Base-by-base conservation (phyloP, 1,140 invertebrate genomes). In the Drosophila pallidifrons region DNA sequence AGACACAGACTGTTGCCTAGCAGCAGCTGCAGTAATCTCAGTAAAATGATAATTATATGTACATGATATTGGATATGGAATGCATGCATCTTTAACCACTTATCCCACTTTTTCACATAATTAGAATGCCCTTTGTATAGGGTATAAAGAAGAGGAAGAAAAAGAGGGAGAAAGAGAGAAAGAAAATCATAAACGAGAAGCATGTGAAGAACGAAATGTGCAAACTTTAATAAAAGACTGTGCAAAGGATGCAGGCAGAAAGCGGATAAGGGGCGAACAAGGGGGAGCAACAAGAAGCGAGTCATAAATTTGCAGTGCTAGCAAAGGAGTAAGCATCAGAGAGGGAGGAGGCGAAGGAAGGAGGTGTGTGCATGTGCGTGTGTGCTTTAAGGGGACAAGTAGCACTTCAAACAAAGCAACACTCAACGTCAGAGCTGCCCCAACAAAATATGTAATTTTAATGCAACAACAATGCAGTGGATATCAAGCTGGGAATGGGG, bases 401-500 rank as follows among this genome's bases (percentile, higher is more conserved):
- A 78, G 80, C 83, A 83, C 83, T 83, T 88, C 81, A 88, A 88
- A 88, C 83, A 88, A 88, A 83, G 83, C 83, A 88, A 88, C 83
- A 89, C 82, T 88, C 83, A 83, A 85, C 82, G 78, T 61, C 66
- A 70, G 32, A 35, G 51, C 74, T 54, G 77, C 77, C 66, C 67
- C 75, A 79, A 78, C 85, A 80, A 88, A 85, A 88, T 88, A 72
- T 76, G 74, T 76, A 90, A 89, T 88, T 88, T 88, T 79, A 86
- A 66, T 75, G 81, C 78, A 82, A 71, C 66, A 85, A 75, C 59
- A 82, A 75, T 63, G 61, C 41, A 10, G 15, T 2, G 4, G 6
- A 3, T 10, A 28, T 11, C n/a, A 2, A 6, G 49, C 38, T 30
- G 25, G 1, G 7, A 46, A 30, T 28, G 49, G 43, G 43, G 7